Conservation (phyloP, 2,113 vertebrate species). For the Pygoscelis adeliae region DNA sequence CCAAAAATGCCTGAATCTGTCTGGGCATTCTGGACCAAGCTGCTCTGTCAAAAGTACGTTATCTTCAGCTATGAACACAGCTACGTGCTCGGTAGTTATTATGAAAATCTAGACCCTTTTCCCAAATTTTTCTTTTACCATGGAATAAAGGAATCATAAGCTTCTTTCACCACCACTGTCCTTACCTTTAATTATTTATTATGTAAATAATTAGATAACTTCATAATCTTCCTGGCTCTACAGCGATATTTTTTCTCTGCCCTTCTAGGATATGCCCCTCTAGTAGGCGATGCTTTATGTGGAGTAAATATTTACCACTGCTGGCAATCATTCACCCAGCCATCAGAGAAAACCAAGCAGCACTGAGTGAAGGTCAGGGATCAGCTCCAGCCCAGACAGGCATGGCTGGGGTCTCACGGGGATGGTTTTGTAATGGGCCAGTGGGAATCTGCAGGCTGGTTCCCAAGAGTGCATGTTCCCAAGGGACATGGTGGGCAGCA, state of each 20-base stretch:
- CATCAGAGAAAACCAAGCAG: not conserved
- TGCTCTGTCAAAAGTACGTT: not conserved
- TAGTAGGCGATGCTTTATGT: rapidly evolving
- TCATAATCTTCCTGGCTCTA: not conserved
- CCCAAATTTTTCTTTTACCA: not conserved
- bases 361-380: not conserved
- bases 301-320: conserved; percentile 50
- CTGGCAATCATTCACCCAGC: conserved; percentile 31
- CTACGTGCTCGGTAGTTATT: not conserved
- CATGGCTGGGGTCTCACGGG: rapidly evolving
- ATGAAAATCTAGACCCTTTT: not conserved
- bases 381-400: not conserved
- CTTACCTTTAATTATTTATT: not conserved
- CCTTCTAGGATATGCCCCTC: not conserved
- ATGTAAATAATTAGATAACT: not conserved
- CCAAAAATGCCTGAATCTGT: not conserved
- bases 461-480: not conserved
- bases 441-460: not conserved
- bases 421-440: not conserved
- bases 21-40: not conserved
- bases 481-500: not conserved
- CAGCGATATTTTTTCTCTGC: not conserved
- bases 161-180: not conserved
- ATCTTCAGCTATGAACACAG: not conserved
- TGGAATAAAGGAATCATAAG: not conserved